Evolutionary conservation across 2,888 invertebrate genomes (phyloP), one percentile per base, ranked within the genome.

Genomic region (Exephanes ischioxanthus): DNA sequence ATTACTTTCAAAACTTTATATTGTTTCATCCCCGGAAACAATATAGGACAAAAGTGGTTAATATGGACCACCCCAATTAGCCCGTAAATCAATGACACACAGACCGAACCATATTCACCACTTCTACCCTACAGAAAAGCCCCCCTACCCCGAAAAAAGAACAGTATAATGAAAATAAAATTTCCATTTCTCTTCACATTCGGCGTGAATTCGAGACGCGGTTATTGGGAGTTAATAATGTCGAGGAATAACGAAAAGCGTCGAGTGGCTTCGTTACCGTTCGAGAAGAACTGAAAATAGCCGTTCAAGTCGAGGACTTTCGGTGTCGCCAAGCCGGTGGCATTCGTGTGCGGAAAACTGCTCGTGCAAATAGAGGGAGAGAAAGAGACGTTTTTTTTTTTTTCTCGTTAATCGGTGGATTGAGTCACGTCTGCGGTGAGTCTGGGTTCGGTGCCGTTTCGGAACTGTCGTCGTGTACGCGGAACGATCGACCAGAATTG

Each of bases 401-500:
- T 37, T 37, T 16, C 80, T 71, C 53, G 73, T 78, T 75, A 82
- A 85, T 76, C 75, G 75, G 75, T 79, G 58, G 68, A 85, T 75
- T 85, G 78, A 73, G 81, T 78, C 85, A 81, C 75, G 83, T 79
- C 75, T 76, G 73, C 78, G 61, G 55, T 63, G 72, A 78, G 80
- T 73, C 83, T 73, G 70, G 61, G 30, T 53, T 58, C 33, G 22
- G 22, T 45, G n/a, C 70, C 48, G 30, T 68, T 48, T 67, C 53
- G 37, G 61, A 61, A 83, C 84, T 81, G 77, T 79, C 81, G 78
- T 9, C 26, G 73, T 77, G 37, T 71, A 70, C 70, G 68, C 78
- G 71, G 76, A 85, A 79, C 85, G 85, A 85, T 82, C 81, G 85
- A 85, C 81, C 85, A 75, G 75, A 82, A 85, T 85, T 85, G 73